Conservation (phyloP, 2,888 invertebrate species). For the Epistrophella euchroma region DNA sequence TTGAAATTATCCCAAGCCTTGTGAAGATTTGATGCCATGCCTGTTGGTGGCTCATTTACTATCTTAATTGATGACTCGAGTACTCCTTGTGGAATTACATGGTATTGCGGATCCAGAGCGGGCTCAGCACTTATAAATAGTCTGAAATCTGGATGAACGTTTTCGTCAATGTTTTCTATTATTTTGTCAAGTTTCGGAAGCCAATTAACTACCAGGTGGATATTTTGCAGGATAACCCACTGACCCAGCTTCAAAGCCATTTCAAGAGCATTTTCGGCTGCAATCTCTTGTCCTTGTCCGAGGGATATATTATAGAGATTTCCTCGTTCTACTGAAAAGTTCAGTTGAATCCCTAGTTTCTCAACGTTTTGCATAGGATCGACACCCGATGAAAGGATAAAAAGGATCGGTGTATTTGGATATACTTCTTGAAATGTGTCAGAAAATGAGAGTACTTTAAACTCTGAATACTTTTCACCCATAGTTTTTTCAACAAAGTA, state of each 20-base stretch:
- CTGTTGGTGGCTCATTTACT: constrained; percentile 97
- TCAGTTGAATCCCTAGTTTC: constrained; percentile 91
- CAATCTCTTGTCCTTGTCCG: constrained; percentile 96
- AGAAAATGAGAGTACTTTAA: constrained; percentile 90
- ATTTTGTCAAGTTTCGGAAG: constrained; percentile 94
- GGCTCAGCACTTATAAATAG: constrained; percentile 97
- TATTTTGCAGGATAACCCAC: constrained; percentile 97
- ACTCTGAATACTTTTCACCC: constrained; percentile 92
- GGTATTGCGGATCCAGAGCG: constrained; percentile 88
- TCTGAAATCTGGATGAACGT: constrained; percentile 86
- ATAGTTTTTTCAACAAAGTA: constrained; percentile 94
- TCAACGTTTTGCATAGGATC: constrained; percentile 93
- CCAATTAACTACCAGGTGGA: constrained; percentile 97
- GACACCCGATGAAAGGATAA: constrained; percentile 97
- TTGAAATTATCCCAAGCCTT: constrained; percentile 96
- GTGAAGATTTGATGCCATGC: constrained; percentile 97
- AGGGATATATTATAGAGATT: constrained; percentile 97
- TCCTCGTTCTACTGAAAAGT: constrained; percentile 90
- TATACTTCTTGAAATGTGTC: constrained; percentile 94
- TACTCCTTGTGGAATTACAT: constrained; percentile 92
- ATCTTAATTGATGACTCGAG: constrained; percentile 97
- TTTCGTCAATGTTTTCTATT: constrained; percentile 92
- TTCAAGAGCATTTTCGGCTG: constrained; percentile 94
- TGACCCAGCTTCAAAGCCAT: constrained; percentile 88
- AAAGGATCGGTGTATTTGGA: constrained; percentile 94